Conservation (phyloP, 1,140 invertebrate genomes). For the Drosophila yakuba region DNA sequence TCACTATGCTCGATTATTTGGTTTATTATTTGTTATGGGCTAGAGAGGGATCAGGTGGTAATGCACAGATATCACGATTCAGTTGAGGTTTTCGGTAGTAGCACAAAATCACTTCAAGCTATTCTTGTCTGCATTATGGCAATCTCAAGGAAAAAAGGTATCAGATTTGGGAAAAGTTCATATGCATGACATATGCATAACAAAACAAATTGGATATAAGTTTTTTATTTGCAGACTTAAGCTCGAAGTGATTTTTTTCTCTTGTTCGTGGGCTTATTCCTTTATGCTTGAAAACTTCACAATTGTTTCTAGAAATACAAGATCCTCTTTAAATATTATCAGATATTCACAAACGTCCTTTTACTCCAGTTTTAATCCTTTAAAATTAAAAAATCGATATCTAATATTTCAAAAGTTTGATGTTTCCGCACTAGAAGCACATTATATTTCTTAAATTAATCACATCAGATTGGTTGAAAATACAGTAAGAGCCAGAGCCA, state of each 20-base stretch:
- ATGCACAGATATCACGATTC: slow-evolving; percentile 69
- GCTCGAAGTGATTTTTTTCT: slow-evolving; percentile 50
- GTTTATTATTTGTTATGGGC: slow-evolving; percentile 49
- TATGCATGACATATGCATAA: background rate
- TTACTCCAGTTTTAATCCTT: slow-evolving; percentile 8
- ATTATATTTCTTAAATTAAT: slow-evolving; percentile 14
- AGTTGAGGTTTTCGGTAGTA: slow-evolving; percentile 46
- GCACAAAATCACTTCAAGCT: slow-evolving; percentile 71
- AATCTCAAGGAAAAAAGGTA: slow-evolving; percentile 19
- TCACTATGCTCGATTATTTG: slow-evolving; percentile 51
- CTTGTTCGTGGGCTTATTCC: slow-evolving; percentile 3
- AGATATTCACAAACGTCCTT: background rate
- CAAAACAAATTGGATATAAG: background rate
- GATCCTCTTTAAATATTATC: background rate
- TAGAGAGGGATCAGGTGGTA: slow-evolving; percentile 61
- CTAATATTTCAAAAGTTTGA: slow-evolving; percentile 33
- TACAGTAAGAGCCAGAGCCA: slow-evolving; percentile 65
- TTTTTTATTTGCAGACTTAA: background rate
- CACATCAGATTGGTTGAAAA: slow-evolving; percentile 44
- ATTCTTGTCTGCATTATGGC: slow-evolving; percentile 27
- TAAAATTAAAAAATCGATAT: slow-evolving; percentile 9
- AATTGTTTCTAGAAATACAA: slow-evolving; percentile 2
- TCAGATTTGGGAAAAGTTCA: slow-evolving; percentile 19
- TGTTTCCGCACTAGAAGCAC: slow-evolving; percentile 23
- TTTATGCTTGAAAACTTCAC: slow-evolving; percentile 8